Percentiles rank a stretch among this genome's conserved stretches.
Evolutionary conservation across 2,888 invertebrate species (phyloP).

Genomic region (Eupithecia subumbrata): DNA sequence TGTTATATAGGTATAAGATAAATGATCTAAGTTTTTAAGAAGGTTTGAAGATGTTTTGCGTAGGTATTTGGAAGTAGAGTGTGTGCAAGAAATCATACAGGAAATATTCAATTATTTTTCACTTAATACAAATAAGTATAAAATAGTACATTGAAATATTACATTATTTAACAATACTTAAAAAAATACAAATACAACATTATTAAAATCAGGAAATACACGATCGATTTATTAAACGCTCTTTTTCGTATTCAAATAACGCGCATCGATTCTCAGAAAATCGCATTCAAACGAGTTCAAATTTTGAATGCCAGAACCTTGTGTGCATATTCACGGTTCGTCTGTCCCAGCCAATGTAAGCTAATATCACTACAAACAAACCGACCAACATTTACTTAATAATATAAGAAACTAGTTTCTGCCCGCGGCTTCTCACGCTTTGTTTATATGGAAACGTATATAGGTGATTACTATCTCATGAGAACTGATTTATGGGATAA

Average conservation of each 20-base stretch:
- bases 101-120: too few species aligned
- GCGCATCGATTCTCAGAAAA: slow-evolving; percentile 11
- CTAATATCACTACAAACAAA: slow-evolving; percentile 52
- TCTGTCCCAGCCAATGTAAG: slow-evolving; percentile 49
- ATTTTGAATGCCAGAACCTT: slow-evolving; percentile 45
- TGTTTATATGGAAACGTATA: too few species aligned
- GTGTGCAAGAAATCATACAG: too few species aligned
- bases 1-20: too few species aligned
- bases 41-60: background rate
- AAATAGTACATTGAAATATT: too few species aligned
- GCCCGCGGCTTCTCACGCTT: too few species aligned
- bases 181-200: background rate
- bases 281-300: slow-evolving; percentile 33
- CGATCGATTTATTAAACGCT: slow-evolving; percentile 12
- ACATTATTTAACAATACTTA: too few species aligned
- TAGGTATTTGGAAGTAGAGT: background rate
- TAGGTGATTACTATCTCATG: too few species aligned
- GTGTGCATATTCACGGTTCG: slow-evolving; percentile 55
- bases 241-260: slow-evolving; percentile 8
- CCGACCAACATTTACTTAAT: slow-evolving; percentile 54
- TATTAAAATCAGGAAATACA: background rate
- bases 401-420: background rate
- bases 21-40: too few species aligned
- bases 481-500: too few species aligned
- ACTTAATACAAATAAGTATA: too few species aligned